These are phyloP conservation scores for Halcyon chelicuti DNA, from an alignment of 2,797 vertebrate genomes.

Conservation along the genomic window DNA sequence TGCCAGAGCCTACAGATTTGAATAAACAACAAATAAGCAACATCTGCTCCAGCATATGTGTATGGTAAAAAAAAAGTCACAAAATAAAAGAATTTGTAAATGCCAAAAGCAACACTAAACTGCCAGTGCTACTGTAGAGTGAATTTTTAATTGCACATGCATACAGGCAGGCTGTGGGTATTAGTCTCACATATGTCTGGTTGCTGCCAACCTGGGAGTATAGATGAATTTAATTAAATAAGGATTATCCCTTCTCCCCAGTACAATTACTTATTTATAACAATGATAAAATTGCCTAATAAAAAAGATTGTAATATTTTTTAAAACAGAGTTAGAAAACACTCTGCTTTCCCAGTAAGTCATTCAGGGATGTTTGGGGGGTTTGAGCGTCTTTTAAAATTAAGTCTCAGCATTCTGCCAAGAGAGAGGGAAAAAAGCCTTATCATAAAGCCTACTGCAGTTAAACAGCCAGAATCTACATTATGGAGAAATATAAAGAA, in stretches of 20 bases:
- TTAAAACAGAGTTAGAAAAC: slow-evolving; percentile 75
- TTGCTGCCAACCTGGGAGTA: slow-evolving; percentile 88
- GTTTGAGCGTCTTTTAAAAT: slow-evolving; percentile 78
- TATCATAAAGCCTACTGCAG: slow-evolving; percentile 75
- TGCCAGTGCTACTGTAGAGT: slow-evolving; percentile 86
- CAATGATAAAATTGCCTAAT: slow-evolving; percentile 87
- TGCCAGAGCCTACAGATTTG: slow-evolving; percentile 87
- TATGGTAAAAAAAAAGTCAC: slow-evolving; percentile 84
- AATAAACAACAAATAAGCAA: slow-evolving; percentile 90
- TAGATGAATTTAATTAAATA: slow-evolving; percentile 91
- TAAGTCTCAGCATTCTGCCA: slow-evolving; percentile 75
- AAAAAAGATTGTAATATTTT: slow-evolving; percentile 81
- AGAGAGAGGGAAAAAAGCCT: slow-evolving; percentile 56
- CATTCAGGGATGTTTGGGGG: slow-evolving; percentile 72
- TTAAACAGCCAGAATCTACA: slow-evolving; percentile 76
- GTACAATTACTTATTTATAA: slow-evolving; percentile 90
- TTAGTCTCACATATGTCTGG: slow-evolving; percentile 88
- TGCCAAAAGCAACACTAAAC: slow-evolving; percentile 89
- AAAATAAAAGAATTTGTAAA: slow-evolving; percentile 90
- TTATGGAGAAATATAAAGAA: slow-evolving; percentile 79
- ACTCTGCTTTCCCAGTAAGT: slow-evolving; percentile 74
- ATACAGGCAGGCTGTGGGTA: slow-evolving; percentile 85
- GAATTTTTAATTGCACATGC: slow-evolving; percentile 88
- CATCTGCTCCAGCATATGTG: slow-evolving; percentile 89
- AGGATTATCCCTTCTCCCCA: slow-evolving; percentile 88